phyloP scores from a whole-genome alignment of 2,797 vertebrate species.

The Anguilla anguilla region DNA sequence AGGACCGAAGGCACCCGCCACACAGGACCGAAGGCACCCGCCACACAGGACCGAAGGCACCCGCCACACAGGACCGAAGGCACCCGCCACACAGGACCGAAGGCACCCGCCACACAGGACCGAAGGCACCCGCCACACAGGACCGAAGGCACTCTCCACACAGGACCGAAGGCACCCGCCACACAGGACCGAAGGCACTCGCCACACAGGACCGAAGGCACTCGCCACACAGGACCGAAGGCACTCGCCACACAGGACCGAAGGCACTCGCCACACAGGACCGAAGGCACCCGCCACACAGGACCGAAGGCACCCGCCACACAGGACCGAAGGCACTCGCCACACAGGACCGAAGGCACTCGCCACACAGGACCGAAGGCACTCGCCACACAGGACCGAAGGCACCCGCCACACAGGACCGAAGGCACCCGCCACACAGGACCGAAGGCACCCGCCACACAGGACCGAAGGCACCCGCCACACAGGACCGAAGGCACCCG shows the following conservation, averaged over 20 bases:
- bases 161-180: background rate
- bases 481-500: background rate
- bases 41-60: background rate
- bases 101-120: background rate
- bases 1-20: background rate
- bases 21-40: background rate
- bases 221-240: background rate
- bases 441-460: background rate
- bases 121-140: background rate
- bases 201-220: background rate
- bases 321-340: too few species aligned
- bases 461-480: background rate
- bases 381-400: background rate
- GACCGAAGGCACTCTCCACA: too few species aligned
- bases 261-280: background rate
- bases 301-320: background rate
- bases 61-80: background rate
- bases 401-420: background rate
- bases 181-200: too few species aligned
- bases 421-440: background rate
- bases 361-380: background rate
- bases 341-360: background rate
- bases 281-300: background rate
- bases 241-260: background rate
- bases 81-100: background rate